Percentiles rank a stretch among this genome's conserved stretches.
These are phyloP conservation scores for Albula goreensis DNA, from an alignment of 2,113 vertebrate species.

Conservation along the genomic window DNA sequence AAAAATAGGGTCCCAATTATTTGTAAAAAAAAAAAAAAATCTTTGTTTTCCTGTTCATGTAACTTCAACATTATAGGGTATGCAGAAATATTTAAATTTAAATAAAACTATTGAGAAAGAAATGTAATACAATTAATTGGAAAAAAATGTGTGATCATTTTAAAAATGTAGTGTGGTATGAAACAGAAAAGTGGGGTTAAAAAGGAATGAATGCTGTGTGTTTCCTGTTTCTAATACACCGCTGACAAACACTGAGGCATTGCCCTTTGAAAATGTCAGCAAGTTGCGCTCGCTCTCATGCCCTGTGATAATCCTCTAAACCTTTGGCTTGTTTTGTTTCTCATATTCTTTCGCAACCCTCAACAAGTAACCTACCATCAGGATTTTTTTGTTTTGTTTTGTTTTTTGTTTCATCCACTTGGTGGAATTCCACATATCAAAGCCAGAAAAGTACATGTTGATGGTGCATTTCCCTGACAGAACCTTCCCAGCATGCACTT, in stretches of 20 bases:
- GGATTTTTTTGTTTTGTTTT: conserved; percentile 23
- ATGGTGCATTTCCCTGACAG: not conserved
- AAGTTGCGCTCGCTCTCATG: conserved; percentile 34
- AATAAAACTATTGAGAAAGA: not conserved
- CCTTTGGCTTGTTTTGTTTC: conserved; percentile 32
- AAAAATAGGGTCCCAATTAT: not conserved
- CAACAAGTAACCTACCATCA: conserved; percentile 12
- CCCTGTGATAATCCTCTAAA: conserved; percentile 39
- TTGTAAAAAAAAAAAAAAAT: not conserved
- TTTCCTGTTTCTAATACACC: not conserved
- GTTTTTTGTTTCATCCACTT: no score
- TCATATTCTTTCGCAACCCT: conserved; percentile 8
- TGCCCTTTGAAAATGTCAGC: conserved; percentile 52
- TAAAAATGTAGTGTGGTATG: not conserved
- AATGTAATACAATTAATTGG: no score
- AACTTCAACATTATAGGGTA: not conserved
- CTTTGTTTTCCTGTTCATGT: not conserved
- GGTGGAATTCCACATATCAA: not conserved
- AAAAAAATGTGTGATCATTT: no score
- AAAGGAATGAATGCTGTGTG: not conserved
- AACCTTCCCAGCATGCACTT: not conserved
- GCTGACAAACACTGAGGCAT: conserved; percentile 7
- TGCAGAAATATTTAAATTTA: not conserved
- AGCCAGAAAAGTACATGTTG: not conserved
- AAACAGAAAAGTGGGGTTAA: not conserved